A percentile compares a stretch with the other conserved stretches of the same genome.
Conservation (phyloP, 2,113 vertebrate species). For the Vombatus ursinus region DNA sequence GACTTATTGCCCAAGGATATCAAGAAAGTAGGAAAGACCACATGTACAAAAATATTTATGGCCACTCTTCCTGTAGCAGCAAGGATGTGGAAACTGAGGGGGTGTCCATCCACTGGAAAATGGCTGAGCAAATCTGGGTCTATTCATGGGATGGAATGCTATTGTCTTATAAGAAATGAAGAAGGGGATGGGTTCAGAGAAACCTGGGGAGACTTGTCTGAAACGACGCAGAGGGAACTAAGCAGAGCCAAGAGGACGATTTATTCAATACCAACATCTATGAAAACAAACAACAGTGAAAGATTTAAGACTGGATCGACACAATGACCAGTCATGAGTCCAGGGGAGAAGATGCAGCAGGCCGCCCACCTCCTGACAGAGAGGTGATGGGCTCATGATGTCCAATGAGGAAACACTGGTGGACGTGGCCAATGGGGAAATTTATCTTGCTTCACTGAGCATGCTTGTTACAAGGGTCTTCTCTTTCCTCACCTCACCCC, state of each 20-base stretch:
- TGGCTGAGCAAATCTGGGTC: background rate
- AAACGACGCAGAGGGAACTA: background rate
- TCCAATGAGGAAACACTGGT: too few relatives aligned
- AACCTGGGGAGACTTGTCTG: background rate
- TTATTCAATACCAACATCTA: background rate
- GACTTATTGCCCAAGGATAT: background rate
- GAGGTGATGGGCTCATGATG: background rate
- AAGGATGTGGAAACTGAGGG: too few relatives aligned
- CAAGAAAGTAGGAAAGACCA: background rate
- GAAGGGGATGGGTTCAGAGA: too few relatives aligned
- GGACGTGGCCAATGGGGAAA: background rate
- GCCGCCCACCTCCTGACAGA: background rate
- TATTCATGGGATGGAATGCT: too few relatives aligned
- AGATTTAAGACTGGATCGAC: background rate
- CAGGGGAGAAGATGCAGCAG: too few relatives aligned
- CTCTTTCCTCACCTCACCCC: background rate
- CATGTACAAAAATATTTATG: background rate
- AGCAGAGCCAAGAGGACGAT: background rate
- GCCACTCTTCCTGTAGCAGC: background rate
- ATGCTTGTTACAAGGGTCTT: background rate
- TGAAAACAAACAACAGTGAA: background rate
- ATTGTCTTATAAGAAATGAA: background rate
- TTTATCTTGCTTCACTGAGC: background rate
- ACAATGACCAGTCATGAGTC: background rate
- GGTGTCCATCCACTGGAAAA: background rate